These are phyloP conservation scores for Odontothrips loti DNA, from an alignment of 2,888 invertebrate genomes.

Conservation along the genomic window DNA sequence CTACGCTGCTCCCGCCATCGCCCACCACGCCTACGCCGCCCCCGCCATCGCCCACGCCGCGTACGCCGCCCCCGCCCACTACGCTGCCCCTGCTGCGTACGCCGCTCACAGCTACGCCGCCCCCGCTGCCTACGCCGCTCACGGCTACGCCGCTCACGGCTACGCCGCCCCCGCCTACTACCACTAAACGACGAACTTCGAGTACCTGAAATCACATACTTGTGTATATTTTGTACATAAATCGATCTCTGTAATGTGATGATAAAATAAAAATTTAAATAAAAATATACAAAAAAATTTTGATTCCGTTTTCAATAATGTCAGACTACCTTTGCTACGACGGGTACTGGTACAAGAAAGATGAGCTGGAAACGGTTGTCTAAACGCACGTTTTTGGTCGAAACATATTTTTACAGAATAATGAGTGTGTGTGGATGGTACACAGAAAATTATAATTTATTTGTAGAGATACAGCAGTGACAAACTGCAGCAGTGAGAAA, in stretches of 20 bases:
- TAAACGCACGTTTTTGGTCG: too few species aligned
- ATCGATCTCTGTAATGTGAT: not conserved
- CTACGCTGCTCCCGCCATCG: not conserved
- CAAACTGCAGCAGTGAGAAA: too few species aligned
- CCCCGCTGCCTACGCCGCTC: not conserved
- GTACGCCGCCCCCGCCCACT: not conserved
- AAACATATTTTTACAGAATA: too few species aligned
- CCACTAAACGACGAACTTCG: not conserved
- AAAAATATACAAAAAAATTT: not conserved
- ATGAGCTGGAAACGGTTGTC: too few species aligned
- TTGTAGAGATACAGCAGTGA: too few species aligned
- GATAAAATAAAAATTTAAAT: not conserved
- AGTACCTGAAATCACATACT: not conserved
- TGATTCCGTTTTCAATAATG: too few species aligned
- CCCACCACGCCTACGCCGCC: not conserved
- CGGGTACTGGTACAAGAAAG: too few species aligned
- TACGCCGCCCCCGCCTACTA: not conserved
- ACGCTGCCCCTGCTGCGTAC: too few species aligned
- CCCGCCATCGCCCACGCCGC: not conserved
- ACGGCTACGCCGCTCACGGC: too few species aligned
- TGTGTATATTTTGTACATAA: slow-evolving; percentile 9
- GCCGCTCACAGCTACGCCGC: not conserved
- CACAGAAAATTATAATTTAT: too few species aligned
- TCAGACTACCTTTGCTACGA: too few species aligned
- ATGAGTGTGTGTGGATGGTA: too few species aligned